Conservation (phyloP, 2,888 invertebrate genomes). For the Drosophila acutilabella region DNA sequence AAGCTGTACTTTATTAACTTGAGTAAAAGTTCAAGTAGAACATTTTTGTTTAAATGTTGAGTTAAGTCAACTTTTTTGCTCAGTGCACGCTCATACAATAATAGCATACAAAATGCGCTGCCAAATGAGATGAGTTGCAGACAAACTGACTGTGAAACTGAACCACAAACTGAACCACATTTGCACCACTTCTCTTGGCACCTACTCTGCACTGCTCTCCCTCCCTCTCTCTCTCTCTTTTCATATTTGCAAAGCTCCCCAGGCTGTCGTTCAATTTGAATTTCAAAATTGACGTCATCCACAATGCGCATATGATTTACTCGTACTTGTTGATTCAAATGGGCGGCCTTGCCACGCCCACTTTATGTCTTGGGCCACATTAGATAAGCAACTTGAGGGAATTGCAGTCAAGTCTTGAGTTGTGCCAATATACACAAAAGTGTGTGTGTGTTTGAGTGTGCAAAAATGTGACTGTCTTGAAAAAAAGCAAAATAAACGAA, state of each 20-base stretch:
- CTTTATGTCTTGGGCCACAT: constrained; percentile 48
- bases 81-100: constrained; percentile 52
- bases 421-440: constrained; percentile 9
- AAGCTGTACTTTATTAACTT: too few relatives aligned
- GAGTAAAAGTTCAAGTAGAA: too few relatives aligned
- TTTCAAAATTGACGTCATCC: constrained; percentile 74
- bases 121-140: constrained; percentile 41
- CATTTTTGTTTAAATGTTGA: too few relatives aligned
- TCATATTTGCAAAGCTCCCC: constrained; percentile 50
- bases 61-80: background rate
- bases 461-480: constrained; percentile 46
- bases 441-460: constrained; percentile 31
- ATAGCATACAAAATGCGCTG: constrained; percentile 67
- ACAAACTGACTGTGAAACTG: constrained; percentile 43
- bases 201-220: background rate
- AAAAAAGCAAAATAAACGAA: constrained; percentile 25
- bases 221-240: background rate
- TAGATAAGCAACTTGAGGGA: constrained; percentile 64
- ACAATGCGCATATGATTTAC: constrained; percentile 78
- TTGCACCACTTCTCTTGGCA: background rate
- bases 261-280: constrained; percentile 74
- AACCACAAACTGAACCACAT: constrained; percentile 18
- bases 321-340: constrained; percentile 73
- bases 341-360: constrained; percentile 58
- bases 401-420: constrained; percentile 51